These are phyloP conservation scores for Fabriciana adippe DNA, from an alignment of 2,888 invertebrate genomes.

Conservation along the genomic window DNA sequence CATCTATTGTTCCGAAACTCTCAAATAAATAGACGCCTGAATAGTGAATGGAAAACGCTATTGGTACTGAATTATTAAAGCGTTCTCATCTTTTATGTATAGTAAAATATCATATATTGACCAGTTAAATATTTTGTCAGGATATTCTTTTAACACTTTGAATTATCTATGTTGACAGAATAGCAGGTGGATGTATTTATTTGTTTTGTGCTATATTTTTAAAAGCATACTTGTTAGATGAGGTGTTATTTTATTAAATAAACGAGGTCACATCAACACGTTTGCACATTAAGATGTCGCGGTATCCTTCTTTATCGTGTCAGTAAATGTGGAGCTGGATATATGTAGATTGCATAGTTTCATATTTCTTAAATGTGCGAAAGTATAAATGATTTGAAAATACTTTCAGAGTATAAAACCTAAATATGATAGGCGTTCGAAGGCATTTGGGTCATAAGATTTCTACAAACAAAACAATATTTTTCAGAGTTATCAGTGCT, in stretches of 20 bases:
- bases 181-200: neutral
- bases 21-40: no score
- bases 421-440: conserved; percentile 52
- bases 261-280: conserved; percentile 33
- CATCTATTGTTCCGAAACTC: no score
- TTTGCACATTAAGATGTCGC: conserved; percentile 27
- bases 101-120: neutral
- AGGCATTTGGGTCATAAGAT: conserved; percentile 55
- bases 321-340: conserved; percentile 24
- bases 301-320: conserved; percentile 22
- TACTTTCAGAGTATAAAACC: conserved; percentile 46
- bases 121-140: conserved; percentile 5
- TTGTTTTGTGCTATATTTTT: conserved; percentile 1
- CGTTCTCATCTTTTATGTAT: neutral
- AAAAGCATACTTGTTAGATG: conserved; percentile 7
- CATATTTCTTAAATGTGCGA: conserved; percentile 36
- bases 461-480: conserved; percentile 40
- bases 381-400: conserved; percentile 37
- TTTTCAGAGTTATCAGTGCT: neutral
- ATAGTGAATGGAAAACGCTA: no score
- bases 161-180: conserved; percentile 2
- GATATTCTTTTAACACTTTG: neutral
- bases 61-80: no score
- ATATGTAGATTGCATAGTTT: conserved; percentile 32
- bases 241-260: conserved; percentile 21